Conservation (phyloP, 2,888 invertebrate species). For the Arctia plantaginis region DNA sequence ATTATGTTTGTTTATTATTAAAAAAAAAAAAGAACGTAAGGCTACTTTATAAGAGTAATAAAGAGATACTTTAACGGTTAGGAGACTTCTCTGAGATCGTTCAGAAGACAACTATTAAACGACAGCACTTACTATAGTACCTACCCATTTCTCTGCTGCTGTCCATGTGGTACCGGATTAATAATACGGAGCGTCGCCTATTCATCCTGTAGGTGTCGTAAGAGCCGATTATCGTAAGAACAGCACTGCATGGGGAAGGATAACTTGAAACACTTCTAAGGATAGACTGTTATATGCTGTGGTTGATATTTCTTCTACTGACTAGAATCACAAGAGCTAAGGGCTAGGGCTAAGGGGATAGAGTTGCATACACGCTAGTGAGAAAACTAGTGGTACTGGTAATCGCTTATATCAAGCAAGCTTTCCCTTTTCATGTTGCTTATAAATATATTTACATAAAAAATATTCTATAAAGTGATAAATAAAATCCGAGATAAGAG, state of each 20-base stretch:
- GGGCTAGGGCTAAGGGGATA: neutral
- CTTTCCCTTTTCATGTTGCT: neutral
- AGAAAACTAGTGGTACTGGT: neutral
- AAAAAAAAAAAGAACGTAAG: neutral
- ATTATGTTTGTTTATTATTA: neutral
- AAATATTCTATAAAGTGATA: neutral
- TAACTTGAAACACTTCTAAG: no score
- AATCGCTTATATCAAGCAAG: neutral
- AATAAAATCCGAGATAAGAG: neutral
- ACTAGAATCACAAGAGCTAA: neutral
- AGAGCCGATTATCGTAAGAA: no score
- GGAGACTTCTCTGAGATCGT: neutral
- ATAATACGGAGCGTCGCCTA: no score
- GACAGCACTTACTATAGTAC: no score
- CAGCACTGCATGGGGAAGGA: no score
- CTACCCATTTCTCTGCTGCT: no score
- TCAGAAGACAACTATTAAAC: neutral
- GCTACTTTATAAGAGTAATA: neutral
- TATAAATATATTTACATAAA: neutral
- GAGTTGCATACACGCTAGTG: neutral
- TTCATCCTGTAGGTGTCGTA: no score
- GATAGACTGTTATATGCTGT: no score
- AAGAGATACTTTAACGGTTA: neutral
- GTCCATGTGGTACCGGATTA: no score
- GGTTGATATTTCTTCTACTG: neutral